Base-by-base conservation (phyloP, 1,140 invertebrate species). In the Neodiprion fabricii region DNA sequence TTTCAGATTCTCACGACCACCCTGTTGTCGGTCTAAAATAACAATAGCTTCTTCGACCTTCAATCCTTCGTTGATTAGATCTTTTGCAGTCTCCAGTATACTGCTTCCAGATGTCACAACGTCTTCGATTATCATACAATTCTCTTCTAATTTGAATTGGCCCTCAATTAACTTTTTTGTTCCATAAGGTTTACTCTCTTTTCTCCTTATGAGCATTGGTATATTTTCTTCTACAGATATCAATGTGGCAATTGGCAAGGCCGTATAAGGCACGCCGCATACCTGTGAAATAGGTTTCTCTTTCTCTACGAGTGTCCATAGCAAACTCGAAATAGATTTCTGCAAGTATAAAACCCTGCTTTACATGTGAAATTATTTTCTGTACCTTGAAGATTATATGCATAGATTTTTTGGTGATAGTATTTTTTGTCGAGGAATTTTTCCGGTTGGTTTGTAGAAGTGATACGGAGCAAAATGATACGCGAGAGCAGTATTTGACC, bases 111-210 rank as follows among this genome's bases (percentile, higher is more conserved):
- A 97, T 2, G 97, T 98, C 0, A 99, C 94, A 12, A 99, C 96
- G 90, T 99, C 98, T 90, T 99, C 98, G 69, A 99, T 92, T 72
- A 99, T 96, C 0, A 99, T 84, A 82, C 96, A 98, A 5, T 85
- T 92, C 75, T 98, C 92, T 4, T 95, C 96, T 50, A 86, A 80
- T 71, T 92, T 90, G 83, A 92, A 99, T 69, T 92, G 90, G 0
- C 98, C 99, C 89, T 99, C 98, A 67, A 99, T 94, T 17, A 98
- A 83, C 86, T 98, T 98, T 85, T 98, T 99, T 7, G 97, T 99
- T 0, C 98, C 98, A 89, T 99, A 98, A 7, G 91, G 89, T 87
- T 99, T 99, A 0, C 93, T 92, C 90, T 99, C 98, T 86, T 96
- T 96, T 82, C 95, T 89, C 78, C 95, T 91, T 79, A 99, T 95